Conservation (phyloP, 92 coral and sea anemone genomes). For the Porites lobata region DNA sequence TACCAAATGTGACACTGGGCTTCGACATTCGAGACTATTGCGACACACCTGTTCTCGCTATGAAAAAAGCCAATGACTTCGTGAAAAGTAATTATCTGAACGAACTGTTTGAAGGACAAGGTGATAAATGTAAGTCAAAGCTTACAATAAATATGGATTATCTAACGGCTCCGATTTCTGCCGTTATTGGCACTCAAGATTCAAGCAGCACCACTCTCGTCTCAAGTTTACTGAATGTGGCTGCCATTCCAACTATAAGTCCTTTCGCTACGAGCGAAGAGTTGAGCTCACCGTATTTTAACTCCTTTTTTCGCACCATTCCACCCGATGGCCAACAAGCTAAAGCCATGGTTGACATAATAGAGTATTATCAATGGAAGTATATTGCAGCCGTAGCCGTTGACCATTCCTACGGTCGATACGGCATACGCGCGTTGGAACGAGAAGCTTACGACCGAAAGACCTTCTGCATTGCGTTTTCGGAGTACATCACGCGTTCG, state of each 20-base stretch:
- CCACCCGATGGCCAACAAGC: slow-evolving; percentile 91
- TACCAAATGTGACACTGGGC: slow-evolving; percentile 69
- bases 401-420: slow-evolving; percentile 86
- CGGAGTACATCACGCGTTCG: slow-evolving; percentile 82
- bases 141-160: slow-evolving; percentile 5
- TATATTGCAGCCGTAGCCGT: slow-evolving; percentile 86
- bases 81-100: slow-evolving; percentile 69
- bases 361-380: slow-evolving; percentile 79
- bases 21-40: slow-evolving; percentile 84
- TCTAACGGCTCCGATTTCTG: slow-evolving; percentile 72
- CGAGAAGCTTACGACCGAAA: slow-evolving; percentile 82
- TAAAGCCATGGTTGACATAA: slow-evolving; percentile 86
- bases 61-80: slow-evolving; percentile 68
- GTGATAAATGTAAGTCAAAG: neutral
- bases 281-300: slow-evolving; percentile 79
- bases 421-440: slow-evolving; percentile 85
- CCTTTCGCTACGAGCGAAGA: slow-evolving; percentile 90
- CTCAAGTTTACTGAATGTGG: slow-evolving; percentile 80
- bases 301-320: slow-evolving; percentile 82
- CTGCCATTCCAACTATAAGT: slow-evolving; percentile 75
- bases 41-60: slow-evolving; percentile 80
- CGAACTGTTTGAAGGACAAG: slow-evolving; percentile 27
- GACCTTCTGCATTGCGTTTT: slow-evolving; percentile 84
- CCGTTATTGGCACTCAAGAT: slow-evolving; percentile 83
- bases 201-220: slow-evolving; percentile 79